Evolutionary conservation across 2,797 vertebrate species (phyloP).

Genomic region (Catharus ustulatus): DNA sequence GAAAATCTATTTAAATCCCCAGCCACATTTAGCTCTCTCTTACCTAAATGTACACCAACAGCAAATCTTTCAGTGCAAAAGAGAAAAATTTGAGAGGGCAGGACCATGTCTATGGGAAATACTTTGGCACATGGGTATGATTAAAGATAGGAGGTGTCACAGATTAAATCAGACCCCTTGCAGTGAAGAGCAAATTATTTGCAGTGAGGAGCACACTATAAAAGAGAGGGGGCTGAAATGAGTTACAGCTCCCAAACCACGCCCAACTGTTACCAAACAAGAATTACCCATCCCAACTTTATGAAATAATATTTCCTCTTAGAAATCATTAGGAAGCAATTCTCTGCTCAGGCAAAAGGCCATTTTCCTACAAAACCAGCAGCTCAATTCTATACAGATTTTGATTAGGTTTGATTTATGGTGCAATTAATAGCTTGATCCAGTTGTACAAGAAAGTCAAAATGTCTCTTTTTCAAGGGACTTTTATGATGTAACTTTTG

Average conservation of each 20-base stretch:
- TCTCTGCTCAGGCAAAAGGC: not conserved
- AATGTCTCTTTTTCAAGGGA: conserved; percentile 2
- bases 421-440: not conserved
- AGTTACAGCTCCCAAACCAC: not conserved
- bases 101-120: not conserved
- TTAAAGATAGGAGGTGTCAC: not conserved
- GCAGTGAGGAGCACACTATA: not conserved
- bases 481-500: not conserved
- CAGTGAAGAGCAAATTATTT: not conserved
- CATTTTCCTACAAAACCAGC: not conserved
- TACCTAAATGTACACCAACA: not conserved
- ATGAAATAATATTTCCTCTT: not conserved
- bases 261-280: not conserved
- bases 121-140: not conserved
- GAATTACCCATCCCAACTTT: not conserved
- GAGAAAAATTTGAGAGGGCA: not conserved
- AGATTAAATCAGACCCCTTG: not conserved
- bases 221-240: not conserved
- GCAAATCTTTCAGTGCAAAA: not conserved
- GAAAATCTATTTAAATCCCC: not conserved
- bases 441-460: not conserved
- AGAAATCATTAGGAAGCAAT: not conserved
- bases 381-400: not conserved
- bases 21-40: not conserved
- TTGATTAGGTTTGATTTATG: conserved; percentile 7